Base-by-base conservation (phyloP, 2,888 invertebrate genomes). In the Epinotia demarniana region DNA sequence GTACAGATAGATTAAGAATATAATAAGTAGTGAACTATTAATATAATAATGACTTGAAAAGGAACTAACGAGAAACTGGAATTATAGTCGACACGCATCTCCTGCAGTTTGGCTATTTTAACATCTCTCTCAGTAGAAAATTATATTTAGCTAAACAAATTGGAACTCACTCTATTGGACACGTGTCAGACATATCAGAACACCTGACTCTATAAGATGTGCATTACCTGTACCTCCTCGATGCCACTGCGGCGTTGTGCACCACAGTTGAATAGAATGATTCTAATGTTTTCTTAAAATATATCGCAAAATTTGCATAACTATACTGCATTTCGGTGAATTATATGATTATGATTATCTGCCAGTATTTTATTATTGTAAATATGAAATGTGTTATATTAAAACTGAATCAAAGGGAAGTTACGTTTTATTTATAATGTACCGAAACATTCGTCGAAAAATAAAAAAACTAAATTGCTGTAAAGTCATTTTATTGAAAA, bases 291-390 rank as follows among this genome's bases (percentile, higher is more conserved):
- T 55, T 75, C 33, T 72, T 61, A 58, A 68, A 72, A 46, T 75
- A 72, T 75, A 72, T 67, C 61, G 66, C 67, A 67, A 72, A 67
- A 67, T 62, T 67, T 75, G 27, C 66, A 67, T 75, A 67, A 57
- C 67, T 72, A 57, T 78, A 72, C 75, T 76, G 77, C 74, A 77
- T 77, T 76, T 76, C 53, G 57, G 72, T 75, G 64, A 78, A 77
- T 76, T 71, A 77, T 81, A 84, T 85, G 80, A 86, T 82, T 86
- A 86, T 84, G 85, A 87, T 87, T 87, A 88, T 92, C 86, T 90
- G 92, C 93, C 93, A 93, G 93, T 93, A 93, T 93, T 93, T 90
- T 90, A 92, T 87, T 75, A 75, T 61, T 93, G 92, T 93, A 93
- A 91, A 93, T 93, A 93, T 72, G 90, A 83, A 90, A 90, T 91